Base-by-base conservation (phyloP, 30 jellyfish, hydroid and myxozoan genomes). In the Aurelia coerulea region DNA sequence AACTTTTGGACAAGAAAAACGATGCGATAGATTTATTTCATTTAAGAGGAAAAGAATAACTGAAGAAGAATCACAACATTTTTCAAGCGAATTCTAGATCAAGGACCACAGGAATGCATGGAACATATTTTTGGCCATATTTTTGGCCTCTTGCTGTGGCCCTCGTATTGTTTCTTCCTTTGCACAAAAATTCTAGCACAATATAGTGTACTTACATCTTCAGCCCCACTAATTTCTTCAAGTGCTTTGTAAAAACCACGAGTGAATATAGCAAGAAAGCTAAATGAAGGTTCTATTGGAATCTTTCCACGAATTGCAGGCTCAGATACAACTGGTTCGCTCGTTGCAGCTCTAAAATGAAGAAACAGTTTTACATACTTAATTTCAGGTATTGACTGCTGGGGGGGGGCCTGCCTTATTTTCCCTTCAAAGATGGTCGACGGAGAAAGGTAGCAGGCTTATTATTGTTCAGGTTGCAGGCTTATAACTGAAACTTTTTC, bases 301-400 rank as follows among this genome's bases (percentile, higher is more conserved):
- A 76, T 90, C 46, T 92, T 88, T 19, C 98, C 99, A 39, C 78
- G 84, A 12, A 95, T 60, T 29, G 93, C 81, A 3, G 99, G 99
- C 49, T 81, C 97, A 32, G 99, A 75, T 4, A 83, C 78, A 41
- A 95, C 88, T 64, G 99, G 99, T 77, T 90, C 98, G 35, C 93
- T 88, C 46, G 89, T 73, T 16, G 96, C 99, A 10, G 86, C 64
- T 32, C 99, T 95, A 64, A 46, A 52, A 68, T 9, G 1, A 13
- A 58, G 9, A 60, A 13, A 13, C 31, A 13, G 14, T 46, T 46
- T 9, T 46, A 46, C 8, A 1, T 46, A 8, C 11, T 46, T 4
- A 4, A 9, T 46, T 46, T 9, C 14, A 46, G 6, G 56, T 46
- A 46, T 46, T 14, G 14, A 46, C 8, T 46, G 56, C 56, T 7